These are phyloP conservation scores for Balaeniceps rex DNA, from an alignment of 2,113 vertebrate species.

Conservation along the genomic window DNA sequence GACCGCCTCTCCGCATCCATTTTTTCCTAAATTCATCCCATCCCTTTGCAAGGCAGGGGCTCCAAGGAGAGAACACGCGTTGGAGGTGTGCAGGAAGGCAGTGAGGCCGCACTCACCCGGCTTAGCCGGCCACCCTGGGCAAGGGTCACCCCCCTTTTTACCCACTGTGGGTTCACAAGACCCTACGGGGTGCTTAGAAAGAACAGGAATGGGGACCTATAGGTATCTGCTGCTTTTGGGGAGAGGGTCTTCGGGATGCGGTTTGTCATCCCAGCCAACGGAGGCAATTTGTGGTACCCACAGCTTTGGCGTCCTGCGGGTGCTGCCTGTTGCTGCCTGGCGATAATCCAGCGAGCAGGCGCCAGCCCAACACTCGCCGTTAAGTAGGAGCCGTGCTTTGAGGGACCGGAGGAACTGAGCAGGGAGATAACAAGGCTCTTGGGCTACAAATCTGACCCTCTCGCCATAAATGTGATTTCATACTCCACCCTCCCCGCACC, in stretches of 20 bases:
- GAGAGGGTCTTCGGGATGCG: not conserved
- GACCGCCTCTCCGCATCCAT: not conserved
- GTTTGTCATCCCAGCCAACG: not conserved
- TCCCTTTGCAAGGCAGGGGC: not conserved
- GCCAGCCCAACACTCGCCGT: accelerated
- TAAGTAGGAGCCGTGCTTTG: not conserved
- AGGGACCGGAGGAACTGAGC: not conserved
- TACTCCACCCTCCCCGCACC: not conserved
- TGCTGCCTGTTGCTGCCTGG: not conserved
- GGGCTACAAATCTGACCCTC: not conserved
- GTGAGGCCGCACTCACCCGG: accelerated
- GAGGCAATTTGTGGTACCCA: not conserved
- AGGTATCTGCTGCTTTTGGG: not conserved
- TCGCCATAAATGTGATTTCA: not conserved
- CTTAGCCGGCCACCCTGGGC: not conserved
- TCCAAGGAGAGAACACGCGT: accelerated
- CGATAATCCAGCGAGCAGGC: not conserved
- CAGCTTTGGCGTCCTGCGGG: not conserved
- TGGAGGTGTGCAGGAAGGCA: not conserved
- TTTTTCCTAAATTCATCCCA: not conserved
- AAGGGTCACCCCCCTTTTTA: not conserved
- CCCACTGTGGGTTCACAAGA: not conserved
- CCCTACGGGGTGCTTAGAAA: not conserved
- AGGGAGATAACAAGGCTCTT: not conserved
- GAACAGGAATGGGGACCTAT: not conserved